phyloP scores from a whole-genome alignment of 1,140 invertebrate genomes.

The Brachionus calyciflorus region DNA sequence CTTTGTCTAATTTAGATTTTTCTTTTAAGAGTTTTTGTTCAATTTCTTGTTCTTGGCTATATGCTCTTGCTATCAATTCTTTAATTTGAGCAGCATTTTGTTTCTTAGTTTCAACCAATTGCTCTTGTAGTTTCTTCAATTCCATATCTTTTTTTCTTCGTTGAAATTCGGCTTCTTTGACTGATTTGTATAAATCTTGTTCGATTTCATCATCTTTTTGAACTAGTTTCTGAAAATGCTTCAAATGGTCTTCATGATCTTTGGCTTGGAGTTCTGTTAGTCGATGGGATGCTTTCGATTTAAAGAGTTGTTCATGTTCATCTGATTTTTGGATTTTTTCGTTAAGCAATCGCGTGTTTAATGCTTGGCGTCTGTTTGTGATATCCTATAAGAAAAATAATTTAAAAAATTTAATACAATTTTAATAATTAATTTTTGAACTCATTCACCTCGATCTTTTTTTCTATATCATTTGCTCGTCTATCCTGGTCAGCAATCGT shows the following conservation, averaged over 20 bases:
- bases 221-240: constrained; percentile 56
- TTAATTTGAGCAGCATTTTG: constrained; percentile 53
- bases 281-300: constrained; percentile 50
- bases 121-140: constrained; percentile 52
- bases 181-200: constrained; percentile 52
- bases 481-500: constrained; percentile 56
- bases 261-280: constrained; percentile 50
- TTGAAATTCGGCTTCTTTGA: constrained; percentile 54
- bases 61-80: constrained; percentile 50
- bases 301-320: constrained; percentile 51
- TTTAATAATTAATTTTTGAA: constrained; percentile 48
- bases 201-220: constrained; percentile 54
- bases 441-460: constrained; percentile 54
- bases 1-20: constrained; percentile 56
- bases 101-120: constrained; percentile 51
- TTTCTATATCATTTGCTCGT: constrained; percentile 54
- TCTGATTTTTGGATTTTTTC: constrained; percentile 52
- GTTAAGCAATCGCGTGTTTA: constrained; percentile 49
- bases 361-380: constrained; percentile 48
- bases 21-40: constrained; percentile 52
- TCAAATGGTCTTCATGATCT: constrained; percentile 56
- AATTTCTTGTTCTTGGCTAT: constrained; percentile 51
- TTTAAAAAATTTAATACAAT: neutral
- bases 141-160: constrained; percentile 55
- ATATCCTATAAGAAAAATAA: neutral